A percentile compares a stretch with the other conserved stretches of the same genome.
These are phyloP conservation scores for Mionectes macconnelli DNA, from an alignment of 2,113 vertebrate species.

Conservation along the genomic window DNA sequence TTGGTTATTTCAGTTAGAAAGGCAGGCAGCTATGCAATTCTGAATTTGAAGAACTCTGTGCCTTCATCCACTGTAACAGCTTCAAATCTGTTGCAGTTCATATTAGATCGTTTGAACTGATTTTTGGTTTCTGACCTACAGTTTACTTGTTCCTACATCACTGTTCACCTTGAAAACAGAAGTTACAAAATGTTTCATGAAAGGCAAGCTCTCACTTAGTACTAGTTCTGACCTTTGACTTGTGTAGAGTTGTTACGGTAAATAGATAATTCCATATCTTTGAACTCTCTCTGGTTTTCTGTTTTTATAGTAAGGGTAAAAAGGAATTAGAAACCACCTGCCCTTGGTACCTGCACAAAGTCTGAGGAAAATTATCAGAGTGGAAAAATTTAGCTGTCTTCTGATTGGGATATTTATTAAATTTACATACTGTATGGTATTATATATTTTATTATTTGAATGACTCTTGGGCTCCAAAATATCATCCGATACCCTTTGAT, in stretches of 20 bases:
- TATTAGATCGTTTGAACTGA: neutral
- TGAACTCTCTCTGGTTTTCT: neutral
- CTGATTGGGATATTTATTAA: neutral
- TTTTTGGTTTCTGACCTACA: neutral
- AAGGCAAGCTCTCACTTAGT: neutral
- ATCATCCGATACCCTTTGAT: neutral
- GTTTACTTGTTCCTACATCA: neutral
- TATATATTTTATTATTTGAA: neutral
- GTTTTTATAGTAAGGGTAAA: neutral
- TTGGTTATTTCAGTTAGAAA: neutral
- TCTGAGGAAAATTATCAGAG: neutral
- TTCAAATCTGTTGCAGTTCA: neutral
- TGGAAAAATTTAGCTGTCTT: neutral
- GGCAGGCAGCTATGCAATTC: neutral
- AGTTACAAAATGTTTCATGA: neutral
- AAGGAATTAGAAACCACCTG: neutral
- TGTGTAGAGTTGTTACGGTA: neutral
- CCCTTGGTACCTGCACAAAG: neutral
- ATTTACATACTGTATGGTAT: neutral
- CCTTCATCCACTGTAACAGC: neutral
- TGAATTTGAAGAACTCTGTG: neutral
- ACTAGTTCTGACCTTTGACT: neutral
- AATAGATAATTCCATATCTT: neutral
- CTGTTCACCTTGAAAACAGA: neutral
- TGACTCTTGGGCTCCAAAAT: neutral